Base-by-base conservation (phyloP, 35 echinoderm and acorn worm species). In the Ophioderma brevispina region DNA sequence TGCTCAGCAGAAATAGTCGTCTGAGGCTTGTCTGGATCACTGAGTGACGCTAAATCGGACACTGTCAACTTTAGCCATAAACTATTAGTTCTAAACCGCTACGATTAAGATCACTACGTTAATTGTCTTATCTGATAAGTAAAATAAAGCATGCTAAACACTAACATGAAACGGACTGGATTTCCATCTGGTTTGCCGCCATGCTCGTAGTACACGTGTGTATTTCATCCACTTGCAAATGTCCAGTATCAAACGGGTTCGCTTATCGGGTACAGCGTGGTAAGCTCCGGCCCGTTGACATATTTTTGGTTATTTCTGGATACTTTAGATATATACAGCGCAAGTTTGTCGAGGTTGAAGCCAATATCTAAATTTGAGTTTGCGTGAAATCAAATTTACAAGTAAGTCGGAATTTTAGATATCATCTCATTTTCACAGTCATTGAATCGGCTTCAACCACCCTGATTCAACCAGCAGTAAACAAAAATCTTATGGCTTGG, bases 181-280 rank as follows among this genome's bases (percentile, higher is more conserved):
- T 85, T 91, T 32, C 89, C 89, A 42, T 84, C 39, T 37, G 81
- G 81, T 40, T 85, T 91, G 1, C 89, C 89, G 64, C 81, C 25
- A 32, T 91, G 80, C 31, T 91, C 89, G 64, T 91, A 91, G 32
- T 84, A 91, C 39, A 91, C 81, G 82, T 42, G 31, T 91, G 89
- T 2, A 85, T 84, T 6, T 91, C 89, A 84, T 91, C 89, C 11
- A 91, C 89, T 43, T 70, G 14, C 39, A 91, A 36, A 13, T 38
- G 55, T 10, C 89, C 89, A 2, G 80, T 77, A 42, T 91, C 81
- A 43, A 39, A 91, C 28, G 81, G 70, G n/a, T 32, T 91, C 89
- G 31, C 52, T 64, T 14, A n/a, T 33, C 35, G 83, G 83, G 25
- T 63, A 85, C 30, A 85, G 35, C 59, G 59, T 25, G n/a, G 59